Evolutionary conservation across 2,797 vertebrate genomes (phyloP).

Genomic region (Coranthus polyacanthus): DNA sequence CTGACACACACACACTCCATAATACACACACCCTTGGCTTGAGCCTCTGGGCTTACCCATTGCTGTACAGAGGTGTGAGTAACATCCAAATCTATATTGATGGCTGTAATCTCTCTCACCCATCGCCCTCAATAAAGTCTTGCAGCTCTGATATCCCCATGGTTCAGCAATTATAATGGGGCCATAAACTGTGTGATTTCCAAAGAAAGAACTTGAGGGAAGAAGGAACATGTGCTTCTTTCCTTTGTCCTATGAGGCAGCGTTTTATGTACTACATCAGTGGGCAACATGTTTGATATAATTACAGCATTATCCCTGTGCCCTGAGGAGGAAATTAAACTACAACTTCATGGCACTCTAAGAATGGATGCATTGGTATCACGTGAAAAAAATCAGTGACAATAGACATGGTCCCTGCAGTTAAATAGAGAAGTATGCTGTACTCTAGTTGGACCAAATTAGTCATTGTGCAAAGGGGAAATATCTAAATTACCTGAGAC

Average conservation of each 20-base stretch:
- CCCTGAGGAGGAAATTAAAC: constrained; percentile 14
- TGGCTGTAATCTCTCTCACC: constrained; percentile 58
- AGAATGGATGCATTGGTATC: neutral
- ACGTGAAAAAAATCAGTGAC: neutral
- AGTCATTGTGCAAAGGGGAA: no score
- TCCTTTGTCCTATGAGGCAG: constrained; percentile 18
- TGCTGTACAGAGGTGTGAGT: constrained; percentile 42
- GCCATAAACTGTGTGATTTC: constrained; percentile 44
- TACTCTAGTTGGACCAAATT: no score
- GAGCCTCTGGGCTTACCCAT: constrained; percentile 38
- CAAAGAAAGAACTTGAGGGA: constrained; percentile 19
- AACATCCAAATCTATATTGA: constrained; percentile 65
- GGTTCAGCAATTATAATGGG: constrained; percentile 40
- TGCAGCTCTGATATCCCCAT: constrained; percentile 38
- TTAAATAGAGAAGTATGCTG: neutral
- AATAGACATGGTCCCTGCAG: neutral
- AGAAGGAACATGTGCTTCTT: constrained; percentile 24
- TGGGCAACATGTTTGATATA: constrained; percentile 7
- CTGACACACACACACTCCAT: constrained; percentile 4
- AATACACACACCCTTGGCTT: constrained; percentile 6
- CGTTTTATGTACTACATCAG: constrained; percentile 22
- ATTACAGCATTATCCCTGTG: constrained; percentile 16
- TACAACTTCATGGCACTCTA: neutral
- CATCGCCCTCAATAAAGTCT: constrained; percentile 45
- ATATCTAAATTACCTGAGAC: no score